phyloP scores from a whole-genome alignment of 2,113 vertebrate species.

The Pan troglodytes region NHGRI_mPanTro3-v2.1_pri NC_072411.2:88879001-88879500 shows the following conservation, averaged over 20 bases:
- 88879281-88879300: slow-evolving; percentile 11
- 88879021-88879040: slow-evolving; percentile 83
- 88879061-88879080: slow-evolving; percentile 83
- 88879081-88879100: slow-evolving; percentile 80
- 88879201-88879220: neutral
- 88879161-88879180: slow-evolving; percentile 81
- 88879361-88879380: neutral
- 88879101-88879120: slow-evolving; percentile 75
- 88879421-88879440: slow-evolving; percentile 22
- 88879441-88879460: neutral
- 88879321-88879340: neutral
- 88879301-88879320: neutral
- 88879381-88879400: neutral
- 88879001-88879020: slow-evolving; percentile 74
- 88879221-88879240: neutral
- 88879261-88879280: neutral
- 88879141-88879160: slow-evolving; percentile 86
- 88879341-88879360: neutral
- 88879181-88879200: neutral
- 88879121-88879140: slow-evolving; percentile 84
- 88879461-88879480: neutral
- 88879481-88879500: neutral
- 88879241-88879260: neutral
- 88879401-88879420: neutral
- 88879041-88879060: slow-evolving; percentile 77